Evolutionary conservation across 2,888 invertebrate species (phyloP).

Genomic region (Chaetogeoica ovagalla): DNA sequence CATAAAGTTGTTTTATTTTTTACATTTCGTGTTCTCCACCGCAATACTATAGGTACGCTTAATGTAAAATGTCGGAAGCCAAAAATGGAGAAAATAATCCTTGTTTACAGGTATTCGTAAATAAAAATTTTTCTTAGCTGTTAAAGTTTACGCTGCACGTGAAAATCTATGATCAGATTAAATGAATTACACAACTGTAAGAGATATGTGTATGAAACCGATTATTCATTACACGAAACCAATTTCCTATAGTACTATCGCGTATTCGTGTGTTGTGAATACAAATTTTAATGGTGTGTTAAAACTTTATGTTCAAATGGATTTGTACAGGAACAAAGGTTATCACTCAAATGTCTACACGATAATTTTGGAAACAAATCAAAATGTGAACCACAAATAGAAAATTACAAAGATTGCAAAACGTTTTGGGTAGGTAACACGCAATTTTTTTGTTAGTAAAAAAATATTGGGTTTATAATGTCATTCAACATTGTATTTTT

Average conservation of each 20-base stretch:
- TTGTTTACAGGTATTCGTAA: constrained; percentile 24
- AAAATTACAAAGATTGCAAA: constrained; percentile 54
- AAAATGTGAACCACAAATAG: constrained; percentile 47
- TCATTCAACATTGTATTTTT: no score
- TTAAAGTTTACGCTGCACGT: no score
- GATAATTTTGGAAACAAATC: constrained; percentile 43
- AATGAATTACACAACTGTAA: no score
- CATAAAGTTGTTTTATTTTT: no score
- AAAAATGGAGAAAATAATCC: constrained; percentile 31
- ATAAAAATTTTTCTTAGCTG: not conserved
- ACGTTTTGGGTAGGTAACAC: constrained; percentile 51
- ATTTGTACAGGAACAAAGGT: constrained; percentile 47
- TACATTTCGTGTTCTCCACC: no score
- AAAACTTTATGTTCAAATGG: not conserved
- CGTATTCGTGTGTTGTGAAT: no score
- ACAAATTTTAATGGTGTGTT: not conserved
- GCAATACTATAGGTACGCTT: not conserved
- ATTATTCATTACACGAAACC: no score
- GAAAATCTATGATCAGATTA: no score
- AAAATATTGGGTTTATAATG: no score
- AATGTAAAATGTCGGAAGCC: constrained; percentile 10
- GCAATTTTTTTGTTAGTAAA: no score
- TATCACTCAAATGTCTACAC: constrained; percentile 52
- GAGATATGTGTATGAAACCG: no score
- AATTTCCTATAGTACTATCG: no score